Conservation (phyloP, 2,113 vertebrate species). For the Ophthalmolycus amberensis region DNA sequence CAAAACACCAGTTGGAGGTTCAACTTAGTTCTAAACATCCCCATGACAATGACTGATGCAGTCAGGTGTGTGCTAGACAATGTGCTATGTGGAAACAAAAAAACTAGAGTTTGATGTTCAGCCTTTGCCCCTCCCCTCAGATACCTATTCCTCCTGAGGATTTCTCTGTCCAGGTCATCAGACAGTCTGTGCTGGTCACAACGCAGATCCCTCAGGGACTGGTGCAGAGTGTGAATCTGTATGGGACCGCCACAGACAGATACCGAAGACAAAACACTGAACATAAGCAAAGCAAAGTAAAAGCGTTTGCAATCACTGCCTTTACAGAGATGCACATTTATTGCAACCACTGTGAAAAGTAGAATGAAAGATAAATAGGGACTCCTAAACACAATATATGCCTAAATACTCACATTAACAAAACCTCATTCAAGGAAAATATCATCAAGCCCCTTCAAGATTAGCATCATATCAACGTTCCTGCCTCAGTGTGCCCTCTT, state of each 20-base stretch:
- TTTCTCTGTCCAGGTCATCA: conserved; percentile 89
- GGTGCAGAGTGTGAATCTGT: conserved; percentile 91
- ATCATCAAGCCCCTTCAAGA: neutral
- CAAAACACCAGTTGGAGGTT: neutral
- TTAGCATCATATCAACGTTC: neutral
- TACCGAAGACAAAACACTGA: conserved; percentile 7
- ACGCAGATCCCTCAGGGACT: conserved; percentile 90
- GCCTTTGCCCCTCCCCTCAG: neutral
- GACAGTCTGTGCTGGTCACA: conserved; percentile 90
- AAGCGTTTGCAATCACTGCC: neutral
- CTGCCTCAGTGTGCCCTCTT: conserved; percentile 38
- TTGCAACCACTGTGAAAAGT: neutral
- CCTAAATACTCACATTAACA: neutral
- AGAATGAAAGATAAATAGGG: neutral
- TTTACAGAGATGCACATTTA: neutral
- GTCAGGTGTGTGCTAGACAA: neutral
- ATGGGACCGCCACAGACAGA: conserved; percentile 34
- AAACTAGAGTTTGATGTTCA: neutral
- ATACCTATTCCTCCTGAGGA: conserved; percentile 91
- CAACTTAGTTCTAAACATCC: neutral
- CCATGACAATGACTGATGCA: neutral
- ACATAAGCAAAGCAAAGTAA: neutral
- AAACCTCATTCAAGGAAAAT: neutral
- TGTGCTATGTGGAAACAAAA: neutral
- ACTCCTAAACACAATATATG: neutral